Percentiles rank a stretch among this genome's conserved stretches.
Evolutionary conservation across 1,140 invertebrate genomes (phyloP).

Genomic region (Chymomyza costata): DNA sequence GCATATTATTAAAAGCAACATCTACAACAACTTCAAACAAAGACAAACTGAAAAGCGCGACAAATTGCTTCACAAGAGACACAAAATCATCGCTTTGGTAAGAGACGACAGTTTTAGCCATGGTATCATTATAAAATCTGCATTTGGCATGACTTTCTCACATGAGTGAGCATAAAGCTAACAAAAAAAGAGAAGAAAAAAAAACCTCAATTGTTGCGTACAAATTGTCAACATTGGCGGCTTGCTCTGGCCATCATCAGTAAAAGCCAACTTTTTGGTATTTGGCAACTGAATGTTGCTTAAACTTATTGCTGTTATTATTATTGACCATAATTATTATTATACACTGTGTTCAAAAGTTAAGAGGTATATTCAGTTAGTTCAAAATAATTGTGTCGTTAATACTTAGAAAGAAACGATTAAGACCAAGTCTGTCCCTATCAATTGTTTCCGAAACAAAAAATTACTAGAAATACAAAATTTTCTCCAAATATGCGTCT

Average conservation of each 20-base stretch:
- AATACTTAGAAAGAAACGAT: no score
- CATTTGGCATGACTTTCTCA: conserved; percentile 68
- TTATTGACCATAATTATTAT: conserved; percentile 55
- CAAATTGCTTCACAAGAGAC: conserved; percentile 12
- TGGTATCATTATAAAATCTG: conserved; percentile 52
- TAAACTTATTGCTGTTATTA: conserved; percentile 54
- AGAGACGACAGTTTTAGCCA: conserved; percentile 3
- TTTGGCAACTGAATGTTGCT: conserved; percentile 44
- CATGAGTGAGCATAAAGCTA: conserved; percentile 42
- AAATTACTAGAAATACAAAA: no score
- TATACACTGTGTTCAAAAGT: conserved; percentile 4
- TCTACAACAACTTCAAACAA: conserved; percentile 11
- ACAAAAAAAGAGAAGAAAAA: conserved; percentile 15
- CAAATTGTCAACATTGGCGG: conserved; percentile 4
- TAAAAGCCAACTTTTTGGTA: no score
- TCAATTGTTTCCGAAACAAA: no score
- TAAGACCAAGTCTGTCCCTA: no score
- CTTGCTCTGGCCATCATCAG: no score
- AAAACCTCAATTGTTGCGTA: conserved; percentile 10
- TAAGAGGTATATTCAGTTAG: no score
- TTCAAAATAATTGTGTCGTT: no score
- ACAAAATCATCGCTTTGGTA: conserved; percentile 8
- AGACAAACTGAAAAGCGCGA: conserved; percentile 4
- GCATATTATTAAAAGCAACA: no score
- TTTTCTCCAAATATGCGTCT: no score